Conservation (phyloP, 1,140 invertebrate species). For the Pseudomyrmex pallidus region DNA sequence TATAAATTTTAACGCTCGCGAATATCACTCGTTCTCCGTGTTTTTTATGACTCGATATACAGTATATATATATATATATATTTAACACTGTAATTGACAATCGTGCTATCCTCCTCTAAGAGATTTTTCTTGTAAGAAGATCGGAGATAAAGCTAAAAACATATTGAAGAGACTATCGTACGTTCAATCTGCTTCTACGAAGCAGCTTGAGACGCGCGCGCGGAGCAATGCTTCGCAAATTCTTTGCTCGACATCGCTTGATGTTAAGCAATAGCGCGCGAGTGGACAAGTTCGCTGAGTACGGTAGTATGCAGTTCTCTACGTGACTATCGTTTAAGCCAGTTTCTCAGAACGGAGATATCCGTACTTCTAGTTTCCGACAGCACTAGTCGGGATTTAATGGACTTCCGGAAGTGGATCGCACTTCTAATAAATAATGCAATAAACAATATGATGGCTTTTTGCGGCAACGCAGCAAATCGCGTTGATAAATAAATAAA, state of each 20-base stretch:
- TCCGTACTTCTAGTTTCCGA: constrained; percentile 54
- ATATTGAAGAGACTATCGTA: not conserved
- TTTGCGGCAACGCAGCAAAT: constrained; percentile 14
- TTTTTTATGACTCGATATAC: too few species aligned
- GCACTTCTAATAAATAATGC: constrained; percentile 68
- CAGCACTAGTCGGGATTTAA: constrained; percentile 53
- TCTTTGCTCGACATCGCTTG: constrained; percentile 44
- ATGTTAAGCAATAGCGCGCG: constrained; percentile 60
- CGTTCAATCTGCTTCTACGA: constrained; percentile 16
- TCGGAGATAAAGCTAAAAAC: not conserved
- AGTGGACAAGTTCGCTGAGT: constrained; percentile 42
- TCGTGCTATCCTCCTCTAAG: not conserved
- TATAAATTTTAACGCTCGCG: not conserved
- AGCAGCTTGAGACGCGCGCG: constrained; percentile 36
- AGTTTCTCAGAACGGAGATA: constrained; percentile 57
- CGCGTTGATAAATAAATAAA: constrained; percentile 30
- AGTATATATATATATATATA: too few species aligned
- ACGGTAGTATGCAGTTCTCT: constrained; percentile 50
- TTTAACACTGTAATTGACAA: not conserved
- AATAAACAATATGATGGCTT: constrained; percentile 71
- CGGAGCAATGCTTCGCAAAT: constrained; percentile 28
- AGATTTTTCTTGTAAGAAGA: not conserved
- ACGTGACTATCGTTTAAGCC: constrained; percentile 69
- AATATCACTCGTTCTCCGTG: not conserved
- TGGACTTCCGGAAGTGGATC: constrained; percentile 68